Evolutionary conservation across 2,888 invertebrate species (phyloP).

Genomic region (Pterostichus madidus): DNA sequence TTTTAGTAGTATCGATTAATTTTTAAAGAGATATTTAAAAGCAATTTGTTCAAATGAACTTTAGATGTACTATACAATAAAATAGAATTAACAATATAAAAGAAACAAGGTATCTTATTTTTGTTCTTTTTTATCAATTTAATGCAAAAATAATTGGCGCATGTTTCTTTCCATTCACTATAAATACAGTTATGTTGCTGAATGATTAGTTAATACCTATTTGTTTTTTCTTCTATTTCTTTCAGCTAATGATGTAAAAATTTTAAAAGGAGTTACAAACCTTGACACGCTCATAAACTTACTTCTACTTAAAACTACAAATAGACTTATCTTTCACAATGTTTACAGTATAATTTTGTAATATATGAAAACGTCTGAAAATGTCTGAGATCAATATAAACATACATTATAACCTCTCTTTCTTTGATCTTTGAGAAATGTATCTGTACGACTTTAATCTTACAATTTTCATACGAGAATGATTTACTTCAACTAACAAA

Average conservation of each 20-base stretch:
- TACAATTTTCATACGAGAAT: too few relatives aligned
- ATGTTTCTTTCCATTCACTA: neutral
- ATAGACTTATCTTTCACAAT: slow-evolving; percentile 45
- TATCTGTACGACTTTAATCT: neutral
- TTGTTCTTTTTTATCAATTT: neutral
- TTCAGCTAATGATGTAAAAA: slow-evolving; percentile 22
- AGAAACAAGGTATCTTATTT: too few relatives aligned
- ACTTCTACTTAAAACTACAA: slow-evolving; percentile 46
- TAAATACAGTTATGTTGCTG: slow-evolving; percentile 3
- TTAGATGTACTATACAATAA: too few relatives aligned
- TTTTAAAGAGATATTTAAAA: too few relatives aligned
- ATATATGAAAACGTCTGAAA: slow-evolving; percentile 18
- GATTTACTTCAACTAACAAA: too few relatives aligned
- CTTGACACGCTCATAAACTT: slow-evolving; percentile 39
- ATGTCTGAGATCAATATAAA: slow-evolving; percentile 28
- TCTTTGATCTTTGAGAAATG: slow-evolving; percentile 18
- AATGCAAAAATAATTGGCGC: slow-evolving; percentile 45
- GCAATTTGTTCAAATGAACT: too few relatives aligned
- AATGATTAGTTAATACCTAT: slow-evolving; percentile 13
- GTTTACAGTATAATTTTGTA: slow-evolving; percentile 37
- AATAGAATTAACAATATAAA: too few relatives aligned
- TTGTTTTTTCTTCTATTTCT: slow-evolving; percentile 13
- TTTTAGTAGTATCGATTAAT: too few relatives aligned
- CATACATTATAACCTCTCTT: neutral
- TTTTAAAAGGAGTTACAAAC: slow-evolving; percentile 33